Conservation (phyloP, 2,797 vertebrate genomes). For the Loriculus beryllinus region DNA sequence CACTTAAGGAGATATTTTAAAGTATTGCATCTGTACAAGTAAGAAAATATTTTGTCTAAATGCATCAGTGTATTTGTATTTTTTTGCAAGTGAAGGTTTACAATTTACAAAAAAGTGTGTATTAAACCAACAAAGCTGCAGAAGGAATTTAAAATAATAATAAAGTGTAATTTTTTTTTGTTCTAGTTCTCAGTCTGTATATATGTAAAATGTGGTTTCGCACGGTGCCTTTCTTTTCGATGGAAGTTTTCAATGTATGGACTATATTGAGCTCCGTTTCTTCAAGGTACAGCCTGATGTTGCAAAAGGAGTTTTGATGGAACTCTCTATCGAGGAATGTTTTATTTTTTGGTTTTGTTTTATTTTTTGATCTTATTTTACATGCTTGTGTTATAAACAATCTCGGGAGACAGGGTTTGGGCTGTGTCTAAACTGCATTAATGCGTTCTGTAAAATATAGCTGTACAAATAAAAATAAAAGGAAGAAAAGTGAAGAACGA, state of each 20-base stretch:
- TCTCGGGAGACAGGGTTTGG: conserved; percentile 90
- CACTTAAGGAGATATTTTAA: conserved; percentile 91
- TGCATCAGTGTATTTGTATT: conserved; percentile 93
- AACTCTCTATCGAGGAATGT: conserved; percentile 79
- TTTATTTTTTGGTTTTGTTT: conserved; percentile 16
- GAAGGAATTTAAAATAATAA: conserved; percentile 84
- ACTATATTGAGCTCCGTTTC: conserved; percentile 69
- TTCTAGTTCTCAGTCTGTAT: conserved; percentile 81
- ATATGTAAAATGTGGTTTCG: conserved; percentile 81
- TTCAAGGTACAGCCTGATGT: conserved; percentile 78
- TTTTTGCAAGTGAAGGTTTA: conserved; percentile 98
- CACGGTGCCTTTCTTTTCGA: conserved; percentile 84
- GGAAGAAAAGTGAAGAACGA: conserved; percentile 80
- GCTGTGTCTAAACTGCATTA: conserved; percentile 91
- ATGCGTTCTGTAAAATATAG: conserved; percentile 91
- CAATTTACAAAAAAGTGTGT: conserved; percentile 89
- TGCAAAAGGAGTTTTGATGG: conserved; percentile 63
- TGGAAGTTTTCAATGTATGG: conserved; percentile 77
- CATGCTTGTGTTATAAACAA: conserved; percentile 87
- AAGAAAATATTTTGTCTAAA: conserved; percentile 93
- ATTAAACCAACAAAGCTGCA: conserved; percentile 89
- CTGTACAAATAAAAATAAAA: conserved; percentile 99
- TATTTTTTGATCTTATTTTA: conserved; percentile 72
- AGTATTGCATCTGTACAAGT: conserved; percentile 95
- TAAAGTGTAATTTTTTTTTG: conserved; percentile 82